Conservation (phyloP, 2,888 invertebrate genomes). For the Dicyrtomina minuta region DNA sequence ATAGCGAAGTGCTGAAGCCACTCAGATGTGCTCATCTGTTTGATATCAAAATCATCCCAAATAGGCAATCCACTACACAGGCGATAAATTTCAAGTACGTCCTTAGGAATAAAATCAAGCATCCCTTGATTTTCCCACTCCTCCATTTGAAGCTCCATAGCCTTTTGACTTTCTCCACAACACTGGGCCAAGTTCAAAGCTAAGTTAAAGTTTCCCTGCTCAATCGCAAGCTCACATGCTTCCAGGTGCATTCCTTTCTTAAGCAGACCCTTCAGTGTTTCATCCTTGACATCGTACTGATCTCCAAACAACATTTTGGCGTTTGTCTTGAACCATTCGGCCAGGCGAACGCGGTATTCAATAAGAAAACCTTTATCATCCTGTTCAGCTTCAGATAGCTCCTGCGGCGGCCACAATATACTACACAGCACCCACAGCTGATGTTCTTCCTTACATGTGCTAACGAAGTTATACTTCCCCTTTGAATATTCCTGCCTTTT, state of each 20-base stretch:
- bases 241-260: slow-evolving; percentile 43
- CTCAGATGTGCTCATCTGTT: slow-evolving; percentile 60
- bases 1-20: slow-evolving; percentile 81
- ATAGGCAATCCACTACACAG: slow-evolving; percentile 41
- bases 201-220: slow-evolving; percentile 39
- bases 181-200: slow-evolving; percentile 38
- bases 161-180: slow-evolving; percentile 16
- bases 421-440: slow-evolving; percentile 70
- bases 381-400: slow-evolving; percentile 12
- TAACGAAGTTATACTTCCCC: slow-evolving; percentile 2
- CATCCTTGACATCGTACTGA: slow-evolving; percentile 29
- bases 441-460: slow-evolving; percentile 31
- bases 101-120: slow-evolving; percentile 38
- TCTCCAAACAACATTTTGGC: slow-evolving; percentile 42
- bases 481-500: background rate
- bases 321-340: slow-evolving; percentile 43
- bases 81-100: slow-evolving; percentile 38
- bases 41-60: slow-evolving; percentile 31
- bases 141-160: slow-evolving; percentile 32
- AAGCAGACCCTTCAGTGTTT: slow-evolving; percentile 41
- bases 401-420: slow-evolving; percentile 68
- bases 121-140: slow-evolving; percentile 36
- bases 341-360: slow-evolving; percentile 40
- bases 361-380: slow-evolving; percentile 38
- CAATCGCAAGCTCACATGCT: slow-evolving; percentile 43